These are phyloP conservation scores for Astropecten irregularis DNA, from an alignment of 53 echinoderm and acorn worm genomes.

Conservation along the genomic window DNA sequence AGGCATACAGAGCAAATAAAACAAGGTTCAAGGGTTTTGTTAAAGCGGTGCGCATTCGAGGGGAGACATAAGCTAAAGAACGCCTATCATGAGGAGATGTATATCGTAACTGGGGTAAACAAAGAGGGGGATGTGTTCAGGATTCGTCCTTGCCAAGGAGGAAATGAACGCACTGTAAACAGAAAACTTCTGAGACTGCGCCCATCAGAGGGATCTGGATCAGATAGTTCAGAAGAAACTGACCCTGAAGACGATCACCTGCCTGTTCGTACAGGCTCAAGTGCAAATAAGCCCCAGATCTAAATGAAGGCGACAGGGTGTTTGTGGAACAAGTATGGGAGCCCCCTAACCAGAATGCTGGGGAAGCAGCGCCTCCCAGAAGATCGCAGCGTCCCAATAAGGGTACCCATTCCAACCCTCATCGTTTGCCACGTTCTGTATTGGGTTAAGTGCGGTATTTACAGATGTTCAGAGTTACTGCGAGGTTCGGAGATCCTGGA, in stretches of 20 bases:
- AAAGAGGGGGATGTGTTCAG: slow-evolving; percentile 29
- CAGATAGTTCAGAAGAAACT: neutral
- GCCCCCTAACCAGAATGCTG: neutral
- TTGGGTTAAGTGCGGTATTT: neutral
- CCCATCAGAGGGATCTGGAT: slow-evolving; percentile 19
- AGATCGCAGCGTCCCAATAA: neutral
- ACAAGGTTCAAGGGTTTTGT: slow-evolving; percentile 41
- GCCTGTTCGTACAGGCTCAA: neutral
- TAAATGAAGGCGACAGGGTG: neutral
- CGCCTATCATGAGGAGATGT: slow-evolving; percentile 50
- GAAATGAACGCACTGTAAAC: slow-evolving; percentile 50
- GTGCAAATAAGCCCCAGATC: neutral
- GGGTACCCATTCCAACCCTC: neutral
- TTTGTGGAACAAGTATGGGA: slow-evolving; percentile 6
- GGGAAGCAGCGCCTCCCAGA: neutral
- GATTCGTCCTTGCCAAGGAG: slow-evolving; percentile 60
- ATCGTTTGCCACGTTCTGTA: neutral
- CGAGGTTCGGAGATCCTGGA: neutral
- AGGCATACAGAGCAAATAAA: neutral
- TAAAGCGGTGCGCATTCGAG: slow-evolving; percentile 54
- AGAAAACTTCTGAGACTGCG: slow-evolving; percentile 30
- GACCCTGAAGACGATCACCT: neutral
- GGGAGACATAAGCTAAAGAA: slow-evolving; percentile 66
- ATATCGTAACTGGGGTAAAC: slow-evolving; percentile 42
- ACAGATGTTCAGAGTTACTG: neutral